A percentile compares a stretch with the other conserved stretches of the same genome.
Evolutionary conservation across 1,140 invertebrate species (phyloP).

Genomic region (Apis florea): DNA sequence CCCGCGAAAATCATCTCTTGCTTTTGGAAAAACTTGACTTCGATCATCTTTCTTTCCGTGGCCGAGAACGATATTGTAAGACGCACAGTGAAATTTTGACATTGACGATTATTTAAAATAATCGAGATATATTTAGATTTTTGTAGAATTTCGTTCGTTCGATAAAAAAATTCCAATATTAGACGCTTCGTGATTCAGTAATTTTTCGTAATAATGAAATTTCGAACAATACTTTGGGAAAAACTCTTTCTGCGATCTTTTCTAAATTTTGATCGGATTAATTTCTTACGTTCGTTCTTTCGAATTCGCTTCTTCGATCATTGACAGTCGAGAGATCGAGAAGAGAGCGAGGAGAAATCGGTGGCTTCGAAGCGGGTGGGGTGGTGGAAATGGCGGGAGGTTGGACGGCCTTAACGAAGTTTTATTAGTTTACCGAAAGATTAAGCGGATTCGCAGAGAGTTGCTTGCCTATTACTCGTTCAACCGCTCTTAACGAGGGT

Average conservation of each 20-base stretch:
- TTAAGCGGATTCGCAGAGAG: slow-evolving; percentile 62
- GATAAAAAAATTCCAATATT: no score
- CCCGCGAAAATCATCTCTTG: slow-evolving; percentile 32
- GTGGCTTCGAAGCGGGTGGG: slow-evolving; percentile 8
- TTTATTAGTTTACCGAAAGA: slow-evolving; percentile 74
- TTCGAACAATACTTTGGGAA: no score
- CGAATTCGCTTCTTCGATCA: slow-evolving; percentile 14
- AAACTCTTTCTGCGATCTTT: neutral
- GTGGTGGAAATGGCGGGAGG: slow-evolving; percentile 47
- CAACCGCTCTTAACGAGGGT: slow-evolving; percentile 9
- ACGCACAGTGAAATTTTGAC: no score
- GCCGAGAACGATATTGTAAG: no score
- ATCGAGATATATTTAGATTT: no score
- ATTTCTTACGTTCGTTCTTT: neutral
- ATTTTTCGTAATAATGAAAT: no score
- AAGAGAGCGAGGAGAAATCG: neutral
- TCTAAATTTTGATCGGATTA: neutral
- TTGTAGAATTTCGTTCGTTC: no score
- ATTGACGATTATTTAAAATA: no score
- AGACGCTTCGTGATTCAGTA: no score
- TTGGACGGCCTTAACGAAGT: slow-evolving; percentile 70
- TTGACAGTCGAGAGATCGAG: neutral
- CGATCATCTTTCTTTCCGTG: neutral
- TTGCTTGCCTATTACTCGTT: slow-evolving; percentile 51
- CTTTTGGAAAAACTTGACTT: neutral